Conservation (phyloP, 1,140 invertebrate species). For the Doryteuthis pealeii region DNA sequence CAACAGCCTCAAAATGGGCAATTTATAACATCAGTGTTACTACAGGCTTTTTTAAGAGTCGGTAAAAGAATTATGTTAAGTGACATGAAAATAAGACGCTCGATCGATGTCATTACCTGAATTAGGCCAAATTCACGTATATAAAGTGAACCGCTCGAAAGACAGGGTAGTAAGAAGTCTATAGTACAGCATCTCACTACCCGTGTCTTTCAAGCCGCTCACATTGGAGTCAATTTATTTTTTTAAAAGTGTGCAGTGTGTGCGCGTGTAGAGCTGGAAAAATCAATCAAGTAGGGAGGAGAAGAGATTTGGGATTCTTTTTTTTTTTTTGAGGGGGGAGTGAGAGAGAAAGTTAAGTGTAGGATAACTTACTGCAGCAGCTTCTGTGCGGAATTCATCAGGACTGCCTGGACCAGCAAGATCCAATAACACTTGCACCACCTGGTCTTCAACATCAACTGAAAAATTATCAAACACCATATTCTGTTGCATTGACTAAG, state of each 20-base stretch:
- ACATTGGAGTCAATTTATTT: not conserved
- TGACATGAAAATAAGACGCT: no score
- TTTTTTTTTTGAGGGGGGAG: not conserved
- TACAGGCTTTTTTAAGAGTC: no score
- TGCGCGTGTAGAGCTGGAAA: not conserved
- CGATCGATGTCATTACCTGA: no score
- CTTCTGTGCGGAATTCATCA: constrained; percentile 65
- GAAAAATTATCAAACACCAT: constrained; percentile 25
- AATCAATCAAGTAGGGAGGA: not conserved
- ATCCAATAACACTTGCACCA: constrained; percentile 66
- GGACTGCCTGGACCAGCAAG: constrained; percentile 59
- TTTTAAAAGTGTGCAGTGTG: not conserved
- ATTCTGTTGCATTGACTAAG: no score
- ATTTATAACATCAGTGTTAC: no score
- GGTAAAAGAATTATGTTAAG: no score
- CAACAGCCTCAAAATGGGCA: no score
- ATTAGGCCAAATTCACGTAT: not conserved
- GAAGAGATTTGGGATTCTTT: not conserved
- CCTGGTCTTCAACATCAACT: constrained; percentile 66
- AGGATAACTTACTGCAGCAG: constrained; percentile 63
- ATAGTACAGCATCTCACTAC: constrained; percentile 82
- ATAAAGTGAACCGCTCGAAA: constrained; percentile 65
- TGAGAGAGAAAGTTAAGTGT: not conserved
- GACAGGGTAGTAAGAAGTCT: constrained; percentile 89
- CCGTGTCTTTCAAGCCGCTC: constrained; percentile 82